Percentiles rank a stretch among this genome's conserved stretches.
These are phyloP conservation scores for Seriola dumerili DNA, from an alignment of 2,113 vertebrate species.

Conservation along the genomic window DNA sequence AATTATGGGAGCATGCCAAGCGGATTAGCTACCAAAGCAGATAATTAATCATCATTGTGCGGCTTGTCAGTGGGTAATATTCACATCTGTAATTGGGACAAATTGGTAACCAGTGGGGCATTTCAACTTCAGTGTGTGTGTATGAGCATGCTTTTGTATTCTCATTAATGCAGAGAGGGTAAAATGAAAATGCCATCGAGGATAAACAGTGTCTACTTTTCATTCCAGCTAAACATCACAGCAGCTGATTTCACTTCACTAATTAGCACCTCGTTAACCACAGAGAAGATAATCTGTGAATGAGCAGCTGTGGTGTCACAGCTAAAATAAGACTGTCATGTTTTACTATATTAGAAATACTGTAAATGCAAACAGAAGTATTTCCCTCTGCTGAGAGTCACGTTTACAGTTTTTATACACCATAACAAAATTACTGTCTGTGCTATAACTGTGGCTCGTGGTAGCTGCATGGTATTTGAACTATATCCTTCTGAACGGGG, in stretches of 20 bases:
- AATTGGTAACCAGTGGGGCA: constrained; percentile 53
- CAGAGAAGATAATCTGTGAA: constrained; percentile 29
- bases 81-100: constrained; percentile 59
- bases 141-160: not conserved
- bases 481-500: too few relatives aligned
- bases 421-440: not conserved
- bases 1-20: constrained; percentile 52
- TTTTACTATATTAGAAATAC: not conserved
- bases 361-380: not conserved
- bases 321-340: constrained; percentile 9
- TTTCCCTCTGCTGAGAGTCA: not conserved
- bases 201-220: constrained; percentile 39
- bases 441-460: not conserved
- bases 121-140: constrained; percentile 20
- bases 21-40: constrained; percentile 53
- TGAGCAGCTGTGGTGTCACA: constrained; percentile 24
- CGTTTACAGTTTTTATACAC: not conserved
- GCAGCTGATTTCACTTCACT: constrained; percentile 41
- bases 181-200: constrained; percentile 24
- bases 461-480: not conserved
- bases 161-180: constrained; percentile 33
- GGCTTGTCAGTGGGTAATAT: constrained; percentile 55
- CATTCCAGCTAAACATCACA: constrained; percentile 23
- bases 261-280: constrained; percentile 42
- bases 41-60: constrained; percentile 59